Conservation (phyloP, 2,797 vertebrate genomes). For the Simalia tracyae region DNA sequence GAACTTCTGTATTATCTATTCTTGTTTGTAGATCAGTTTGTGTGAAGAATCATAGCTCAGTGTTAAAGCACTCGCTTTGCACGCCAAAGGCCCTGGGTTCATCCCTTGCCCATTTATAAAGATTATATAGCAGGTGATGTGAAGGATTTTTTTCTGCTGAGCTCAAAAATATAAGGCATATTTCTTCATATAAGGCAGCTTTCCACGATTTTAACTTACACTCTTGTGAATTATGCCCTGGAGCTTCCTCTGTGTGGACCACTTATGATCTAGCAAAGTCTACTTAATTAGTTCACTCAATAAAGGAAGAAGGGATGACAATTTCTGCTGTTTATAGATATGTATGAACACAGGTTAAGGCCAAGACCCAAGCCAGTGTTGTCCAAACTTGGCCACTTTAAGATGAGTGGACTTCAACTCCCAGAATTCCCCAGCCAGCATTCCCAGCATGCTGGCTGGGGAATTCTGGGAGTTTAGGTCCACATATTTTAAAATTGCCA, state of each 20-base stretch:
- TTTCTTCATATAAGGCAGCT: neutral
- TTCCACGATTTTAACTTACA: neutral
- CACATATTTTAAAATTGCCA: neutral
- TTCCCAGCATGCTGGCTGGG: neutral
- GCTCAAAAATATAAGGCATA: neutral
- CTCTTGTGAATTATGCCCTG: neutral
- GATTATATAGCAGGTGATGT: neutral
- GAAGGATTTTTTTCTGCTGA: neutral
- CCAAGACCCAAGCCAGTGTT: neutral
- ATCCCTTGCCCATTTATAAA: neutral
- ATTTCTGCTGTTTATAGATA: neutral
- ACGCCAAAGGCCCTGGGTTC: neutral
- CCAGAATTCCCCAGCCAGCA: too few relatives aligned
- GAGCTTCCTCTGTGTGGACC: neutral
- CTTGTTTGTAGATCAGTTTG: neutral
- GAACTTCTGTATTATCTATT: neutral
- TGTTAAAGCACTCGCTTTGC: neutral
- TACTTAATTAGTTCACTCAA: neutral
- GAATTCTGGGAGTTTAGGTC: neutral
- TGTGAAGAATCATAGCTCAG: neutral
- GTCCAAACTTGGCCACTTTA: too few relatives aligned
- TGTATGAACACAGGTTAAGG: neutral
- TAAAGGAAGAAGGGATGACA: neutral
- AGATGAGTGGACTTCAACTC: too few relatives aligned
- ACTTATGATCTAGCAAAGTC: neutral